These are phyloP conservation scores for Rhabditophanes sp. DNA, from an alignment of 2,888 invertebrate species.

Conservation along the genomic window DNA sequence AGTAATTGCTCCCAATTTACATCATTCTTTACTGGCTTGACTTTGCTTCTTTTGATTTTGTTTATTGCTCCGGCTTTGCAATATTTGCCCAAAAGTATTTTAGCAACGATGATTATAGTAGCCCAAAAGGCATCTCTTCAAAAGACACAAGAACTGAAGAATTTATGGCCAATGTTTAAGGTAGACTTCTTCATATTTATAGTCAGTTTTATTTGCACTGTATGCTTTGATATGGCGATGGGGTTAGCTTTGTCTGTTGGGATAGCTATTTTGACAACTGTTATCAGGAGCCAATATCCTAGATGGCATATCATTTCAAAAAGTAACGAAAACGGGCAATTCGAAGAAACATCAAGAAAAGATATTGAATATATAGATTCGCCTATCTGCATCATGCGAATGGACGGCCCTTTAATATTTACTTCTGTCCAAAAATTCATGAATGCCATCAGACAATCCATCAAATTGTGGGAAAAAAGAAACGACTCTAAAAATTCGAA, in stretches of 20 bases:
- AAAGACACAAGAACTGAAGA: conserved; percentile 28
- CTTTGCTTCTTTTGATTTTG: conserved; percentile 32
- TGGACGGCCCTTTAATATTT: conserved; percentile 40
- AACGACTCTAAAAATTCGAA: no score
- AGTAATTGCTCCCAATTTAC: conserved; percentile 34
- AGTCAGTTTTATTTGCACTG: conserved; percentile 29
- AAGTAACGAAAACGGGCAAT: conserved; percentile 22
- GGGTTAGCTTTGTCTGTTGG: conserved; percentile 32
- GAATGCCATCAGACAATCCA: conserved; percentile 13
- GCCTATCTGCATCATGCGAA: conserved; percentile 34
- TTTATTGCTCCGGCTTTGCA: conserved; percentile 37
- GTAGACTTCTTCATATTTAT: conserved; percentile 39
- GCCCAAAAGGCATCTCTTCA: conserved; percentile 29
- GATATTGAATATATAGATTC: conserved; percentile 26
- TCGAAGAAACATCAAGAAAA: conserved; percentile 6
- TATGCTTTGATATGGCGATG: conserved; percentile 38
- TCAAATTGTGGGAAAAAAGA: conserved; percentile 15
- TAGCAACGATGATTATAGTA: conserved; percentile 35
- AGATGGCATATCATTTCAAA: conserved; percentile 38
- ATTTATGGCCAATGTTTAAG: conserved; percentile 39
- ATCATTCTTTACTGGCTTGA: conserved; percentile 7
- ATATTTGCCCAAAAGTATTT: conserved; percentile 36
- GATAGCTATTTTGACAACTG: conserved; percentile 34
- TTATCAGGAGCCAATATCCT: conserved; percentile 32
- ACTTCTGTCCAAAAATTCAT: conserved; percentile 35